Evolutionary conservation across 1,140 invertebrate genomes (phyloP).

Genomic region (Drosophila rhopaloa): DNA sequence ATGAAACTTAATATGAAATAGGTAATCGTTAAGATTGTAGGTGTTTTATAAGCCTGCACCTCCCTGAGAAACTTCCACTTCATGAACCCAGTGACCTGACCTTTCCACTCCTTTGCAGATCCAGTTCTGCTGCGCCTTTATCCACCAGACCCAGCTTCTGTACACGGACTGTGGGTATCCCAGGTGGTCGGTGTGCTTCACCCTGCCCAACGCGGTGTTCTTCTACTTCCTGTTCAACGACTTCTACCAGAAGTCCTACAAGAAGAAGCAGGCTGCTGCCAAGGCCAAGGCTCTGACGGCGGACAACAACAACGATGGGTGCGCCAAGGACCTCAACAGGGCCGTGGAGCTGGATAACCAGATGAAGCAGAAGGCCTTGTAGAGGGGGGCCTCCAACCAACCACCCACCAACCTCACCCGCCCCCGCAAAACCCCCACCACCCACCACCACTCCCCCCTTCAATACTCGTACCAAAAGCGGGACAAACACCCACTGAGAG

Average conservation of each 20-base stretch:
- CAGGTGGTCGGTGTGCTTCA: constrained; percentile 89
- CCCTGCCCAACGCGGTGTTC: constrained; percentile 91
- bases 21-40: too few species aligned
- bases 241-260: constrained; percentile 91
- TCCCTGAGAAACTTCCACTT: constrained; percentile 13
- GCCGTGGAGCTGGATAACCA: constrained; percentile 28
- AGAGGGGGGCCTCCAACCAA: constrained; percentile 3
- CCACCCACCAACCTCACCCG: constrained; percentile 1
- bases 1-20: too few species aligned
- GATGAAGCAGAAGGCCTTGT: constrained; percentile 63
- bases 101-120: constrained; percentile 85
- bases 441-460: constrained; percentile 16
- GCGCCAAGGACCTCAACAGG: constrained; percentile 75
- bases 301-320: constrained; percentile 76
- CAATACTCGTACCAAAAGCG: constrained; percentile 73
- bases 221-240: constrained; percentile 92
- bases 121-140: constrained; percentile 91
- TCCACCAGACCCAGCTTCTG: constrained; percentile 92
- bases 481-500: constrained; percentile 43
- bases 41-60: too few species aligned
- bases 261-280: constrained; percentile 71
- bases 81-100: neutral
- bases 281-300: constrained; percentile 50
- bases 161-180: constrained; percentile 95
- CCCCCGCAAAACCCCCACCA: neutral